Percentiles rank a stretch among this genome's conserved stretches.
These are phyloP conservation scores for Ptychochromis oligacanthus DNA, from an alignment of 2,113 vertebrate genomes.

Conservation along the genomic window DNA sequence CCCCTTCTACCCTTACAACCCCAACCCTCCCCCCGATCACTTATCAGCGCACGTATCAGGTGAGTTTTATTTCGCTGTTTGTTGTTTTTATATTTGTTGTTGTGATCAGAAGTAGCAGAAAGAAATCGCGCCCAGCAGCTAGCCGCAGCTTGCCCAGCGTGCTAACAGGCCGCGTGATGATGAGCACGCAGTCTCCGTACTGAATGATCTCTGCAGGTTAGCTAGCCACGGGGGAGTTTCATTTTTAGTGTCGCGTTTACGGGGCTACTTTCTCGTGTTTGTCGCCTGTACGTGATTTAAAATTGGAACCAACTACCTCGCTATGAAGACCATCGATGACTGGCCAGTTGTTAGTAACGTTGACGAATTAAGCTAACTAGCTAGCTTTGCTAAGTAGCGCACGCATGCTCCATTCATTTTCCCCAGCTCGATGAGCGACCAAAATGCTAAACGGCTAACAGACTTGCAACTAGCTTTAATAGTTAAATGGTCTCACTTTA, in stretches of 20 bases:
- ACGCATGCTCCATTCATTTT: conserved; percentile 76
- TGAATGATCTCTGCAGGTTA: neutral
- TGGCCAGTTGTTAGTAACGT: neutral
- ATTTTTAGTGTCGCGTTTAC: neutral
- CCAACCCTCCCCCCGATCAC: conserved; percentile 79
- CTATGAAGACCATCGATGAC: fast-evolving
- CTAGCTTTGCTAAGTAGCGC: conserved; percentile 61
- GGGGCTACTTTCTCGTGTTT: fast-evolving
- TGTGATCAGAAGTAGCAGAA: conserved; percentile 54
- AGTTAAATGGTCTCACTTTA: conserved; percentile 16
- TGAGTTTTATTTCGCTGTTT: conserved; percentile 51
- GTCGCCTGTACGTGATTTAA: fast-evolving
- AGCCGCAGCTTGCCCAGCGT: conserved; percentile 28
- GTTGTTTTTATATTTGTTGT: conserved; percentile 25
- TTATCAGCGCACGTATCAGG: conserved; percentile 62
- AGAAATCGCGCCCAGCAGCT: conserved; percentile 67
- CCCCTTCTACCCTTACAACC: conserved; percentile 85
- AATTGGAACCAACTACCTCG: fast-evolving
- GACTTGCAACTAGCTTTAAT: conserved; percentile 13
- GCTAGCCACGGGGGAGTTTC: conserved; percentile 10
- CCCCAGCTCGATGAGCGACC: neutral
- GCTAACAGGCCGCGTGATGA: conserved; percentile 73
- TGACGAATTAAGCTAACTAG: conserved; percentile 23
- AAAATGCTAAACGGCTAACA: conserved; percentile 51
- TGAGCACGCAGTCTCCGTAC: conserved; percentile 63